A percentile compares a stretch with the other conserved stretches of the same genome.
phyloP scores from a whole-genome alignment of 2,113 vertebrate genomes.

The Eudorcas thomsonii region DNA sequence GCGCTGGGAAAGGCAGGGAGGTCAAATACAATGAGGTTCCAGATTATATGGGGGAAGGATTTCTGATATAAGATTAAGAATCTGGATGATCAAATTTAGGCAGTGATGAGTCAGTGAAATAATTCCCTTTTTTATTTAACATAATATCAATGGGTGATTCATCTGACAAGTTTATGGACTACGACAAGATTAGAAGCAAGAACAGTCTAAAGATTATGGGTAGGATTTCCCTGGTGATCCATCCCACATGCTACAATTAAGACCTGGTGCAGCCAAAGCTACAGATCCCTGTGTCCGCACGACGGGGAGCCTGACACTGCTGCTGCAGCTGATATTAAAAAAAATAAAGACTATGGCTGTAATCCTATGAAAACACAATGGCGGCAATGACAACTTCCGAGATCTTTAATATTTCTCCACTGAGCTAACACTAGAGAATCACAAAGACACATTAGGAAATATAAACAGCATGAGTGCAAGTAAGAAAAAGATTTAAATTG shows the following conservation, averaged over 20 bases:
- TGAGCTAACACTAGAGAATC: neutral
- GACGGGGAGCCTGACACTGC: too few species aligned
- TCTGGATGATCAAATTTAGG: neutral
- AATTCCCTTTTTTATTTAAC: neutral
- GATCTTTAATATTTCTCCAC: neutral
- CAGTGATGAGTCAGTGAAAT: neutral
- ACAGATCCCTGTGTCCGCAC: too few species aligned
- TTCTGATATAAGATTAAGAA: neutral
- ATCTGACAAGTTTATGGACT: neutral
- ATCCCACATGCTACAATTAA: neutral
- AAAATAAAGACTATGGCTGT: neutral
- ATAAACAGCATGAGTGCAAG: neutral
- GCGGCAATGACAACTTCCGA: neutral
- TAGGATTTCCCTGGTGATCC: neutral
- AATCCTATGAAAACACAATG: neutral
- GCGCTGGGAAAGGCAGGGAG: neutral
- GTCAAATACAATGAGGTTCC: neutral
- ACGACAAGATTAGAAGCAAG: neutral
- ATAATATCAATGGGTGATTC: neutral
- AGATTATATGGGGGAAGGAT: neutral
- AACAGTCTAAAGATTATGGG: neutral
- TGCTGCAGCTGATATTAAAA: neutral
- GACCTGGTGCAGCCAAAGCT: neutral
- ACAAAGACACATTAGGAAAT: slow-evolving; percentile 18
- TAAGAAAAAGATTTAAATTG: neutral